Evolutionary conservation across 2,888 invertebrate genomes (phyloP), one percentile per base, ranked within the genome.

Genomic region (Itoplectis maculator): DNA sequence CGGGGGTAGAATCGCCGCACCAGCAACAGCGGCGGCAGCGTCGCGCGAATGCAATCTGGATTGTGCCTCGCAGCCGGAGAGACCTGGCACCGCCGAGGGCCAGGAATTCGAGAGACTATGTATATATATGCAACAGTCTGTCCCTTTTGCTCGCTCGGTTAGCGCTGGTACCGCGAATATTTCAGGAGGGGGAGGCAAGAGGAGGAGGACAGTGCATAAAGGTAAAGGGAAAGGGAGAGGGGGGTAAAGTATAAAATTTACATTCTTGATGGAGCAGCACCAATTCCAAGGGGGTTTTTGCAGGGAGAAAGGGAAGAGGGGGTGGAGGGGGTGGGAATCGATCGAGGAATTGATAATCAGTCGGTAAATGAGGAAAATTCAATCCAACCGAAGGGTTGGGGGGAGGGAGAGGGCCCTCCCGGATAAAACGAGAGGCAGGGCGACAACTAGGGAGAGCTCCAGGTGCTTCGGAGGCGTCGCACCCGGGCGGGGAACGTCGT

Each of bases 331-430:
- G 0, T 15, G 47, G 42, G 29, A 63, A 65, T 66, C 79, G 61
- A 79, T 76, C 61, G 68, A 63, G 61, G 82, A 79, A 82, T 82
- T 76, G 54, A 82, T 82, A 79, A 82, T 76, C 61, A 76, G 68
- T 73, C 47, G 61, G 79, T 40, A 49, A 56, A 79, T 69, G 68
- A 79, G 47, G 54, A 79, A 79, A 81, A 79, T 79, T 77, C 79
- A 82, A 76, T 82, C 63, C 68, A 23, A 35, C 54, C n/a, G n/a
- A n/a, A n/a, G n/a, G n/a, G n/a, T n/a, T n/a, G n/a, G n/a, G n/a
- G n/a, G n/a, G n/a, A n/a, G n/a, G n/a, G n/a, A n/a, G n/a, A n/a
- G n/a, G n/a, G n/a, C n/a, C n/a, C n/a, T n/a, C 15, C 15, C 45
- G 8, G 42, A 72, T 7, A 61, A 73, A 76, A 54, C 49, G 45